Percentiles rank a stretch among this genome's conserved stretches.
Conservation (phyloP, 2,888 invertebrate genomes). For the Dugesia japonica region DNA sequence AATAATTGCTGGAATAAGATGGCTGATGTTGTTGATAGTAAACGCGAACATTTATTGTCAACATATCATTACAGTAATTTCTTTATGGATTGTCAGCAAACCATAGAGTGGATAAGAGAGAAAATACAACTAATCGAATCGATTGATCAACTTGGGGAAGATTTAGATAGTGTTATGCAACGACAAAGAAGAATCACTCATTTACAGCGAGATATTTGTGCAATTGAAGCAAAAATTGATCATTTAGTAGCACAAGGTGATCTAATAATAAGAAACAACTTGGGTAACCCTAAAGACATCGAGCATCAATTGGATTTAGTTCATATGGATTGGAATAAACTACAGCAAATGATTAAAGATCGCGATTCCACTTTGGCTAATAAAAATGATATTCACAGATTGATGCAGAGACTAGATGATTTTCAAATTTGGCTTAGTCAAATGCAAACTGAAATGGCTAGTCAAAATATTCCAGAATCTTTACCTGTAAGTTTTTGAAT, state of each 20-base stretch:
- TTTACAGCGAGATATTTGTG: conserved; percentile 88
- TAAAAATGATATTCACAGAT: conserved; percentile 85
- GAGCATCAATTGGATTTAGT: conserved; percentile 25
- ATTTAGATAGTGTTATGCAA: conserved; percentile 68
- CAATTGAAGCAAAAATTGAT: conserved; percentile 67
- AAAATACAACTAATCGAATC: conserved; percentile 86
- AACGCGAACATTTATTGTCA: conserved; percentile 76
- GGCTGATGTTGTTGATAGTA: conserved; percentile 77
- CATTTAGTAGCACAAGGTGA: conserved; percentile 33
- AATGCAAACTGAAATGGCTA: conserved; percentile 72
- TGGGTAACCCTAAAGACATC: conserved; percentile 26
- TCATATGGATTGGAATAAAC: conserved; percentile 30
- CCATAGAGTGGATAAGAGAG: conserved; percentile 86
- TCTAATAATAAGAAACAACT: conserved; percentile 24
- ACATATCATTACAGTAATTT: conserved; percentile 89
- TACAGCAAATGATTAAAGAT: conserved; percentile 58
- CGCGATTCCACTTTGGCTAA: conserved; percentile 94
- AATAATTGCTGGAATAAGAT: conserved; percentile 51
- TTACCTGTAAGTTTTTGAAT: background rate
- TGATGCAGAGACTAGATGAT: conserved; percentile 75
- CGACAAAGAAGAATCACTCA: conserved; percentile 70
- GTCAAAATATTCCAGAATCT: conserved; percentile 44
- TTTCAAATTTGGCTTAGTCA: conserved; percentile 98
- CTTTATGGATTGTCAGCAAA: conserved; percentile 91
- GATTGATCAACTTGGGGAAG: conserved; percentile 82